A percentile compares a stretch with the other conserved stretches of the same genome.
Evolutionary conservation across 2,888 invertebrate genomes (phyloP).

Genomic region (Melanotus villosus): DNA sequence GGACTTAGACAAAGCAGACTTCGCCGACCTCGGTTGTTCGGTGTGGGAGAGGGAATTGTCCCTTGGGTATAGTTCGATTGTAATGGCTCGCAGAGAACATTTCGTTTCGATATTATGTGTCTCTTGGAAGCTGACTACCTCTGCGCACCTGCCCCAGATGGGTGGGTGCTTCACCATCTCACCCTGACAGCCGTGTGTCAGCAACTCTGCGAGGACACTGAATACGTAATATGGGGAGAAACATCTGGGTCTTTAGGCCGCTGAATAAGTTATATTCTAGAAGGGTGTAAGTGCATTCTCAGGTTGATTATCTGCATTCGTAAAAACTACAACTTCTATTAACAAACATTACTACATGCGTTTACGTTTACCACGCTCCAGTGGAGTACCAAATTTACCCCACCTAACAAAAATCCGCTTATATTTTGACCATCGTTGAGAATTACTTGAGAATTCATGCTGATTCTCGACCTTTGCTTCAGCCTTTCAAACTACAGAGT

Average conservation of each 20-base stretch:
- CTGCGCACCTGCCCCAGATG: conserved; percentile 48
- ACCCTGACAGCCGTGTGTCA: conserved; percentile 42
- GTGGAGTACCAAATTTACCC: no score
- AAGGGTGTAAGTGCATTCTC: conserved; percentile 24
- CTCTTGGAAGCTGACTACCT: conserved; percentile 51
- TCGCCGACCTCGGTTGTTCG: conserved; percentile 45
- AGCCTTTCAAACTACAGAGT: no score
- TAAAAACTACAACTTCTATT: no score
- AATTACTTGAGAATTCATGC: no score
- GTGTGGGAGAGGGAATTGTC: conserved; percentile 52
- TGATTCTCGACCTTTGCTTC: no score
- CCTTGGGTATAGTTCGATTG: conserved; percentile 56
- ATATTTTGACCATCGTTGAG: no score
- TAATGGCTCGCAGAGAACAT: conserved; percentile 55
- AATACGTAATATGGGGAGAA: conserved; percentile 40
- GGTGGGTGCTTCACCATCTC: conserved; percentile 45
- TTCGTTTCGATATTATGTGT: conserved; percentile 55
- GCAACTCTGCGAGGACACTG: conserved; percentile 40
- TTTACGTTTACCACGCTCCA: no score
- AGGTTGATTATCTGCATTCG: conserved; percentile 14
- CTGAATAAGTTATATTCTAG: conserved; percentile 31
- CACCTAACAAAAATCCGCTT: no score
- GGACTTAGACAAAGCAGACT: conserved; percentile 52
- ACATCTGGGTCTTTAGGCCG: conserved; percentile 38
- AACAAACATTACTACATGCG: no score